These are phyloP conservation scores for Guaruba guarouba DNA, from an alignment of 2,113 vertebrate species.

Conservation along the genomic window DNA sequence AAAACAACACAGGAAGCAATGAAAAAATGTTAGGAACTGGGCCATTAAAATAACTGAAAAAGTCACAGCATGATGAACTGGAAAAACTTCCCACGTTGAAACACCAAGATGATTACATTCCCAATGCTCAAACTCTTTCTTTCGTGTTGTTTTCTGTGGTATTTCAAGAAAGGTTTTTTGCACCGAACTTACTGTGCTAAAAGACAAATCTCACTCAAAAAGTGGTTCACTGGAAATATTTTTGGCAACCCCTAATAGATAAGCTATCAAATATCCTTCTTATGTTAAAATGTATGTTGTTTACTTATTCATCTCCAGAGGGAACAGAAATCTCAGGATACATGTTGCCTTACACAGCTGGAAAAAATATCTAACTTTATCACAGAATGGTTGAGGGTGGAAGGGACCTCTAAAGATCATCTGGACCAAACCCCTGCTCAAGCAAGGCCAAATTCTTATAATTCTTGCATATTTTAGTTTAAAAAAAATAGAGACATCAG, in stretches of 20 bases:
- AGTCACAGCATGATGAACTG: neutral
- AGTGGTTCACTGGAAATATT: neutral
- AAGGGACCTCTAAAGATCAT: neutral
- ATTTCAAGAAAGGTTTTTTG: neutral
- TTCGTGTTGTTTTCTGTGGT: neutral
- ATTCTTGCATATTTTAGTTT: neutral
- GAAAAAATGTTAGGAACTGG: neutral
- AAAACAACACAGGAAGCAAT: neutral
- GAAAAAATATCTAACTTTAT: neutral
- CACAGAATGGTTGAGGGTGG: neutral
- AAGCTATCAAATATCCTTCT: neutral
- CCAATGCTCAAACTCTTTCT: neutral
- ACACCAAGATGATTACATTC: neutral
- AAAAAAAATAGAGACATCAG: neutral
- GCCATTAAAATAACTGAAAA: neutral
- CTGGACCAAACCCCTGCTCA: neutral
- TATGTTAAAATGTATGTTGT: neutral
- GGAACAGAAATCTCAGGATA: neutral
- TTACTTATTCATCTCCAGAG: neutral
- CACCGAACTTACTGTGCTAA: neutral
- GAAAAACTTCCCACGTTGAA: neutral
- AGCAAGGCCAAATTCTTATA: neutral
- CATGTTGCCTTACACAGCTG: neutral
- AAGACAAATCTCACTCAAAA: neutral
- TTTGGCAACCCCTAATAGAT: neutral